phyloP scores from a whole-genome alignment of 2,888 invertebrate species.

The Eristalis tenax region DNA sequence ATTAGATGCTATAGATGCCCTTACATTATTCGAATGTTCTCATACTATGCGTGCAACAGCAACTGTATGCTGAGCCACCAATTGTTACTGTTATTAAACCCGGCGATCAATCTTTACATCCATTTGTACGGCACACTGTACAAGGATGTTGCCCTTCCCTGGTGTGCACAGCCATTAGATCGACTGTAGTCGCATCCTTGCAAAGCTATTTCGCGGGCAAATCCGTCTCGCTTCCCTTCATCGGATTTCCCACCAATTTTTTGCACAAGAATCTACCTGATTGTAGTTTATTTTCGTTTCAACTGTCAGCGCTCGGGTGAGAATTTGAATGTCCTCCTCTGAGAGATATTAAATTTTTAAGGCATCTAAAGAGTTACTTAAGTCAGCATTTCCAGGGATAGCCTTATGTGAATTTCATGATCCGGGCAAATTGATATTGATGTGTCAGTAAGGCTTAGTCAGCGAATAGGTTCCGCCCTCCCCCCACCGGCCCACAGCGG shows the following conservation, averaged over 20 bases:
- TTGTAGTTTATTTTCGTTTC: constrained; percentile 37
- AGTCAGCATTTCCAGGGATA: not conserved
- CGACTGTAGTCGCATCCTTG: constrained; percentile 11
- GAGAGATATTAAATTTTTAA: constrained; percentile 47
- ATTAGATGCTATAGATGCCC: too few relatives aligned
- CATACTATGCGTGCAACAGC: too few relatives aligned
- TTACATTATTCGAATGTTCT: too few relatives aligned
- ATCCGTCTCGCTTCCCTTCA: not conserved
- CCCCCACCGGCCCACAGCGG: not conserved
- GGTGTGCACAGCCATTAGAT: constrained; percentile 18
- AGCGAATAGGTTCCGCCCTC: not conserved
- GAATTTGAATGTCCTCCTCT: constrained; percentile 11
- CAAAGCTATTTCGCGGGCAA: constrained; percentile 20
- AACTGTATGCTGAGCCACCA: too few relatives aligned
- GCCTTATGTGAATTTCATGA: constrained; percentile 54
- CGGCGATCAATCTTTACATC: too few relatives aligned
- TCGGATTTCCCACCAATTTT: not conserved
- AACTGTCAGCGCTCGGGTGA: constrained; percentile 31
- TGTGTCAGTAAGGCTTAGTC: constrained; percentile 35
- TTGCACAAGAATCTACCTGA: not conserved
- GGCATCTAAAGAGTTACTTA: constrained; percentile 12
- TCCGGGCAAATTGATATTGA: constrained; percentile 60
- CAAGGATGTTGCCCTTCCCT: not conserved
- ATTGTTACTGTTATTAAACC: too few relatives aligned
- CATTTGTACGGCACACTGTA: constrained; percentile 1